A percentile compares a stretch with the other conserved stretches of the same genome.
These are phyloP conservation scores for Tenrec ecaudatus DNA, from an alignment of 2,113 vertebrate genomes.

Conservation along the genomic window DNA sequence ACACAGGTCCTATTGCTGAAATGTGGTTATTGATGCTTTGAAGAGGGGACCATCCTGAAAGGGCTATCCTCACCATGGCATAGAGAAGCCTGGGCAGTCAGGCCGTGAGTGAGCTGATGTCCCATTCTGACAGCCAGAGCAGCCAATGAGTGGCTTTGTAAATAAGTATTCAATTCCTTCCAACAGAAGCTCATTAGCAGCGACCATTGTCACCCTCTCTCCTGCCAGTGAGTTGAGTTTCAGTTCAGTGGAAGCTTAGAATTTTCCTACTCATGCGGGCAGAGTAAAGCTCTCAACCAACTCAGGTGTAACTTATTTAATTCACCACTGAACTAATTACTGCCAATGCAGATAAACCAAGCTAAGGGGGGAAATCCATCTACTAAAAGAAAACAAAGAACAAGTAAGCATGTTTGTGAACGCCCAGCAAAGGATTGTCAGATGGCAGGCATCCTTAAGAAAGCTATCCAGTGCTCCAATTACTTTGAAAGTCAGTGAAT, in stretches of 20 bases:
- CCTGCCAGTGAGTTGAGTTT: constrained; percentile 74
- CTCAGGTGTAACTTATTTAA: constrained; percentile 84
- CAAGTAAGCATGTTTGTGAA: constrained; percentile 49
- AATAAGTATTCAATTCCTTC: constrained; percentile 77
- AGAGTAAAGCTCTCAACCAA: constrained; percentile 80
- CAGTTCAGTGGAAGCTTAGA: constrained; percentile 83
- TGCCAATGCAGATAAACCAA: constrained; percentile 74
- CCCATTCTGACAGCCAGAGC: constrained; percentile 17
- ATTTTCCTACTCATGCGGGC: constrained; percentile 78
- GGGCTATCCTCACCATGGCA: not conserved
- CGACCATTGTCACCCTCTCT: constrained; percentile 71
- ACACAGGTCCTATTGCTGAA: constrained; percentile 77
- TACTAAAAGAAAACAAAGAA: constrained; percentile 69
- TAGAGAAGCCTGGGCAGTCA: not conserved
- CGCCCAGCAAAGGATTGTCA: constrained; percentile 45
- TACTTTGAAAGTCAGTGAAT: constrained; percentile 71
- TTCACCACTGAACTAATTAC: constrained; percentile 83
- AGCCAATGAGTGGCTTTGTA: constrained; percentile 71
- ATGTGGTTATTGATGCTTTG: constrained; percentile 63
- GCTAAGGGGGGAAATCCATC: constrained; percentile 48
- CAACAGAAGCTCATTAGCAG: constrained; percentile 78
- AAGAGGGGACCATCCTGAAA: not conserved
- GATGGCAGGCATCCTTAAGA: constrained; percentile 63
- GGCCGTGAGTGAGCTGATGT: not conserved
- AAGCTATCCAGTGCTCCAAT: constrained; percentile 63